A percentile compares a stretch with the other conserved stretches of the same genome.
Conservation (phyloP, 1,140 invertebrate genomes). For the Andrena cerasifolii region DNA sequence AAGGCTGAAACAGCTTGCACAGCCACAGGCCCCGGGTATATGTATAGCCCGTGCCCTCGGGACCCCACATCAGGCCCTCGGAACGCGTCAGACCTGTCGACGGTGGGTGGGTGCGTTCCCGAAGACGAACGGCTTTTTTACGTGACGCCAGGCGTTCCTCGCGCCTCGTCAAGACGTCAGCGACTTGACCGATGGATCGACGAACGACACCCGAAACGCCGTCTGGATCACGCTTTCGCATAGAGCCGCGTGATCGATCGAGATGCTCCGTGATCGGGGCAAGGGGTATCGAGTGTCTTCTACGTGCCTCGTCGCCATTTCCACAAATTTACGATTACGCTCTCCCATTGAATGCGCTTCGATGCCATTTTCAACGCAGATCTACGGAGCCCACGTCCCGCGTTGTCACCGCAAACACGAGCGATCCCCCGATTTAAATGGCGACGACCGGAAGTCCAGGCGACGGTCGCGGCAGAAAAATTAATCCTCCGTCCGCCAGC, state of each 20-base stretch:
- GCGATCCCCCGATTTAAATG: no score
- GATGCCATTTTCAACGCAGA: no score
- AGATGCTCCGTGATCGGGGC: conserved; percentile 73
- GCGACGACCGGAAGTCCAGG: no score
- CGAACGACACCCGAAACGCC: conserved; percentile 63
- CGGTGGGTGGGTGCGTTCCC: conserved; percentile 49
- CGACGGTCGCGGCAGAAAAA: no score
- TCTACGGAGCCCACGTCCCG: no score
- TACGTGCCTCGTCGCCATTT: conserved; percentile 27
- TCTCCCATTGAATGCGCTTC: no score
- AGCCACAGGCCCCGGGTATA: not conserved
- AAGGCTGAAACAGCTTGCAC: conserved; percentile 23
- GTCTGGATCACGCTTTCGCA: conserved; percentile 62
- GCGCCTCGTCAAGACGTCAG: conserved; percentile 65
- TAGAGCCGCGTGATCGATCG: conserved; percentile 76
- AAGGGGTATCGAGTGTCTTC: conserved; percentile 10
- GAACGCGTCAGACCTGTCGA: conserved; percentile 62
- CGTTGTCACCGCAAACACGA: no score
- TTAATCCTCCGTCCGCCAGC: no score
- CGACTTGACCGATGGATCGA: conserved; percentile 77
- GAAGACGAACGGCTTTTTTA: conserved; percentile 73
- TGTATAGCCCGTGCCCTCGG: not conserved
- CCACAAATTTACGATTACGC: conserved; percentile 23
- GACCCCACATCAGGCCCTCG: conserved; percentile 40
- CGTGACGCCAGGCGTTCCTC: conserved; percentile 65